A percentile compares a stretch with the other conserved stretches of the same genome.
These are phyloP conservation scores for Isichthys henryi DNA, from an alignment of 2,113 vertebrate species.

Conservation along the genomic window DNA sequence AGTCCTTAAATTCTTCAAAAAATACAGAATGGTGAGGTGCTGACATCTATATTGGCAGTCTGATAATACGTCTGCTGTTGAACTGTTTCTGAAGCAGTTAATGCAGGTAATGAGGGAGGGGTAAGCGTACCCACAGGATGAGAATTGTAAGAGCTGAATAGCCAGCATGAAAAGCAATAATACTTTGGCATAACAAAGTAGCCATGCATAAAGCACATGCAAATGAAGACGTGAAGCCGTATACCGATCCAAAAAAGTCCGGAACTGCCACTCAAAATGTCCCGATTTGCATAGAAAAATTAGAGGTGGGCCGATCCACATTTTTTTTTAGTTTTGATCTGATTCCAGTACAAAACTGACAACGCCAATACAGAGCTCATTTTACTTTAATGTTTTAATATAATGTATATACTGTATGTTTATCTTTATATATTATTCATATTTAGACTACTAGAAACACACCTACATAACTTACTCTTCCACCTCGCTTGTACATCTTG, in stretches of 20 bases:
- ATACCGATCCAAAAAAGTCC: neutral
- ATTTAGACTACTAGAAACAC: too few species aligned
- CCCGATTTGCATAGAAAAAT: neutral
- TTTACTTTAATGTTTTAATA: too few species aligned
- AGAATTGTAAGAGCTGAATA: neutral
- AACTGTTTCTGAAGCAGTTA: neutral
- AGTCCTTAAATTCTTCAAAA: neutral
- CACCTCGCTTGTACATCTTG: too few species aligned
- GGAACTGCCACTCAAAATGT: neutral
- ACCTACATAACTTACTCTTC: too few species aligned
- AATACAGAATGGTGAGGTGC: neutral
- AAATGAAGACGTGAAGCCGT: neutral
- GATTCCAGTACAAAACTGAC: too few species aligned
- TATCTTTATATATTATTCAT: too few species aligned
- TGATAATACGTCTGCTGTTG: neutral
- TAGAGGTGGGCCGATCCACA: too few species aligned
- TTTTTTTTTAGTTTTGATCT: too few species aligned
- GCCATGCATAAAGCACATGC: neutral
- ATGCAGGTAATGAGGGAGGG: too few species aligned
- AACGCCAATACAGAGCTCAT: too few species aligned
- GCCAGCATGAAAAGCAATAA: neutral
- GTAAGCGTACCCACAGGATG: neutral
- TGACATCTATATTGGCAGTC: neutral
- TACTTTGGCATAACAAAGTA: neutral
- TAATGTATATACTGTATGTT: too few species aligned